phyloP scores from a whole-genome alignment of 1,140 invertebrate genomes.

The Drosophila elegans region DNA sequence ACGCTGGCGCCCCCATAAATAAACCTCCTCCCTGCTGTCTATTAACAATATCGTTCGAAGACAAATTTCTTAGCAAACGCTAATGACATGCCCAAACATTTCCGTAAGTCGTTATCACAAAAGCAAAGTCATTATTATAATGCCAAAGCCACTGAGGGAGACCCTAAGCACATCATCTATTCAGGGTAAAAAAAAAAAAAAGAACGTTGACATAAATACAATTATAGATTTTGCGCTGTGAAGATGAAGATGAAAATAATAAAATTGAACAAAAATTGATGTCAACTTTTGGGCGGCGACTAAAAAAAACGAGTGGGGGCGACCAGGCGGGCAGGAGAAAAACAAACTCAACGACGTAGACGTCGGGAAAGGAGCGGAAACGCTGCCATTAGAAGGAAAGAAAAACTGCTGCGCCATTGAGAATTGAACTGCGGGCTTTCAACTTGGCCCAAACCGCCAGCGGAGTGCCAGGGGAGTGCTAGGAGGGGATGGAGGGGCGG shows the following conservation, averaged over 20 bases:
- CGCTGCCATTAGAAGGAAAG: constrained; percentile 77
- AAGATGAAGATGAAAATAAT: constrained; percentile 83
- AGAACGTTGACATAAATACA: constrained; percentile 83
- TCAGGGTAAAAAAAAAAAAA: constrained; percentile 48
- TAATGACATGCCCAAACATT: constrained; percentile 83
- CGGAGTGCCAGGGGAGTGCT: not conserved
- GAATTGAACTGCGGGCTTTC: constrained; percentile 80
- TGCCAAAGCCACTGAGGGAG: constrained; percentile 33
- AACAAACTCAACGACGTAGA: constrained; percentile 42
- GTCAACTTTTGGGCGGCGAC: constrained; percentile 62
- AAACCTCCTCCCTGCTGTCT: constrained; percentile 44
- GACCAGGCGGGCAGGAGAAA: constrained; percentile 10
- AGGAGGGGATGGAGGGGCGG: no score
- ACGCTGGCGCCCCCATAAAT: constrained; percentile 60
- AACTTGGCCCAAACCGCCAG: constrained; percentile 49
- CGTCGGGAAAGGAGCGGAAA: constrained; percentile 65
- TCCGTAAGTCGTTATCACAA: constrained; percentile 84
- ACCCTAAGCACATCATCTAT: constrained; percentile 69
- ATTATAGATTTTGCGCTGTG: constrained; percentile 82
- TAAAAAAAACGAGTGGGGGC: not conserved
- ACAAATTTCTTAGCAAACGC: constrained; percentile 73
- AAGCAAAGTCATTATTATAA: constrained; percentile 84
- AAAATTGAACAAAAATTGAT: constrained; percentile 82
- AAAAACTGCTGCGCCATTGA: constrained; percentile 83
- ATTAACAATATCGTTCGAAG: constrained; percentile 69